Evolutionary conservation across 2,888 invertebrate species (phyloP), one percentile per base, ranked within the genome.

Genomic region (Stegophylla sp.): DNA sequence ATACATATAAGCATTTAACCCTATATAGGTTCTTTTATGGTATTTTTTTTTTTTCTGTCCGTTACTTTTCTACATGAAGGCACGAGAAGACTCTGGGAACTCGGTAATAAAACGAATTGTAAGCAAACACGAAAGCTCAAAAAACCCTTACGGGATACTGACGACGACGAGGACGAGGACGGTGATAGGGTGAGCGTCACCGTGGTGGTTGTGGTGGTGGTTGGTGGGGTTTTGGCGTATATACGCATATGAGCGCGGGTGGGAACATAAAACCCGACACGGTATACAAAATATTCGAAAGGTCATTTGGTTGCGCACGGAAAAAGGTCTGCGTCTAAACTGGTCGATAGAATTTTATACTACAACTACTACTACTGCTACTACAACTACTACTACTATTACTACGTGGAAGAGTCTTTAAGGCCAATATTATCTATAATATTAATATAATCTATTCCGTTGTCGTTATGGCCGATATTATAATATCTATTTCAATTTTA

Each of bases 211-310:
- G n/a, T n/a, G n/a, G n/a, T n/a, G n/a, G n/a, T n/a, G n/a, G n/a
- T n/a, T n/a, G n/a, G 43, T 67, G 56, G 23, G 4, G 34, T 34
- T 7, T 34, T 34, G n/a, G n/a, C 34, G 34, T 34, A 7, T 34
- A 34, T 34, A 7, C 3, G 64, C 4, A n/a, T 64, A 34, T 75
- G 48, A 75, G 13, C 28, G 51, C 20, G 63, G 28, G 26, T 45
- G 59, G 26, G 23, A 51, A 48, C 45, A n/a, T 20, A 17, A 61
- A 61, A 51, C 41, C 20, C 34, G 26, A 63, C 7, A 51, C n/a
- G n/a, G 51, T 34, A 64, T 75, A 64, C 75, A 23, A 66, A 76
- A 66, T 53, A 66, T 66, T 64, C 41, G 26, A 53, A 76, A 76
- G 66, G 76, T 51, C 66, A 76, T 66, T 66, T 53, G 66, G 53